Evolutionary conservation across 1,140 invertebrate genomes (phyloP), one percentile per base, ranked within the genome.

Genomic region (Drosophila athabasca): DNA sequence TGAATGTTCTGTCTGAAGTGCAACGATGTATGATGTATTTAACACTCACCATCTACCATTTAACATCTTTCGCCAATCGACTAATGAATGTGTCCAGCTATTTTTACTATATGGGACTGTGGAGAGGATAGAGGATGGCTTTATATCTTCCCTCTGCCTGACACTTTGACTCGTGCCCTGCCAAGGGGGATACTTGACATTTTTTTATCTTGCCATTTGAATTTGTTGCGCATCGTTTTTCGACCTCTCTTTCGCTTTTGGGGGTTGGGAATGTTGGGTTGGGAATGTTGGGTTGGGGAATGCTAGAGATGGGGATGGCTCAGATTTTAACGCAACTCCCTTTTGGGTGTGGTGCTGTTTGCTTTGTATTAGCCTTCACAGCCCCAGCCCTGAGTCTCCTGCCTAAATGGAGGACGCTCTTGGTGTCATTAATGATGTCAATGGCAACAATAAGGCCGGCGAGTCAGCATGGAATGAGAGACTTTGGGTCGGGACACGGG

Each of bases 391-490:
- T 26, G 24, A 51, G 59, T 60, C 29, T 59, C 53, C 46, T 44
- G 75, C 65, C 74, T 67, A 75, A 85, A 85, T 87, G 82, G 82
- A 87, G 82, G 62, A 87, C 70, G 79, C 82, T 85, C 82, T 58
- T 76, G 78, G 78, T 80, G 79, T 81, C 82, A 87, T 85, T 85
- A 85, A 87, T 78, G 82, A 87, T 85, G 82, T 82, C 82, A 85
- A 85, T 85, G 82, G 53, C 44, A 52, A 71, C 76, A 76, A 78
- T 78, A 78, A 76, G 76, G 76, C 62, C 76, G 59, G 65, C 53
- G 6, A 44, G 45, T 48, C 29, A 22, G 31, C 41, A 39, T 29
- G 46, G 35, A 13, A 9, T 31, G 31, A 3, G 19, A 22, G 29
- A 55, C 54, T 46, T 24, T 44, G 48, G 26, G 29, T n/a, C 49